phyloP scores from a whole-genome alignment of 2,113 vertebrate genomes.

The Microcebus murinus region DNA sequence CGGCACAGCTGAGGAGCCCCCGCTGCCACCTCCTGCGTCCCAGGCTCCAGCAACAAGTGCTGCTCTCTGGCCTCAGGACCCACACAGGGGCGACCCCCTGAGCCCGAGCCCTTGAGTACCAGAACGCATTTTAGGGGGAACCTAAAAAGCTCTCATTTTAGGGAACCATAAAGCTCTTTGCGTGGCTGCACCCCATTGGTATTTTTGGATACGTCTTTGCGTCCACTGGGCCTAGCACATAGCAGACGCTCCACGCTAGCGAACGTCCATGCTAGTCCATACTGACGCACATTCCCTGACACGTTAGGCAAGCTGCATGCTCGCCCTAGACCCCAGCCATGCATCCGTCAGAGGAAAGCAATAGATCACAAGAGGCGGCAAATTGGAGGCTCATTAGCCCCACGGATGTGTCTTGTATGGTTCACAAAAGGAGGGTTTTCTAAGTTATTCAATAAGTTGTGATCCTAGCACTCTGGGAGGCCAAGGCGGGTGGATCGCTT shows the following conservation, averaged over 20 bases:
- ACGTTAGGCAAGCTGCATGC: not conserved
- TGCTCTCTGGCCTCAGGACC: not conserved
- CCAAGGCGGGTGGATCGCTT: too few relatives aligned
- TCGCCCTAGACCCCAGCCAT: not conserved
- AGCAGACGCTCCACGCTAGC: not conserved
- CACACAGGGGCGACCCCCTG: not conserved
- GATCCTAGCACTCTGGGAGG: too few relatives aligned
- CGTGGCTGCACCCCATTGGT: fast-evolving
- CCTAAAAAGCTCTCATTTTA: not conserved
- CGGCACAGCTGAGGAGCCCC: not conserved
- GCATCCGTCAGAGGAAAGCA: not conserved
- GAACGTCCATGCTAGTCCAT: not conserved
- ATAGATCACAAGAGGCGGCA: not conserved
- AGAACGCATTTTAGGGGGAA: not conserved
- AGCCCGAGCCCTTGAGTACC: not conserved
- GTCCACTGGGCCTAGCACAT: not conserved
- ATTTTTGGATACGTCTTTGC: not conserved
- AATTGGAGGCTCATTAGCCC: not conserved
- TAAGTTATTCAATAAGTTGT: not conserved
- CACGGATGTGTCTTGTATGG: not conserved
- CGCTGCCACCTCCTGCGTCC: not conserved
- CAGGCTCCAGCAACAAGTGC: not conserved
- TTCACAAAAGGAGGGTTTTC: not conserved
- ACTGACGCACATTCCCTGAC: not conserved
- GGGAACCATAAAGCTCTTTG: not conserved